These are phyloP conservation scores for Mylabris sibirica DNA, from an alignment of 2,888 invertebrate genomes.

Conservation along the genomic window DNA sequence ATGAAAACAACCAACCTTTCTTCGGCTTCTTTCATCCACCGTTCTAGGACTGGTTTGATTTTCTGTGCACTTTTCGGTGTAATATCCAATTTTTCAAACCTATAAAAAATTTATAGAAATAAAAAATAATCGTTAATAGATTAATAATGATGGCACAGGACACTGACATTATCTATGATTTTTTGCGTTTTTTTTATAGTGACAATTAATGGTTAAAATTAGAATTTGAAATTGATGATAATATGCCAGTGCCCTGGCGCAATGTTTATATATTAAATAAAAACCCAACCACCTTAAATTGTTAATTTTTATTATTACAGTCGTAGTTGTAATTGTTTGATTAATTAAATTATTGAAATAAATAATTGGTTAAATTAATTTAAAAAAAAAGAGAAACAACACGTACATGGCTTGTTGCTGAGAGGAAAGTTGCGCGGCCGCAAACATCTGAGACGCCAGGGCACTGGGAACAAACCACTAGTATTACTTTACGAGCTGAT, in stretches of 20 bases:
- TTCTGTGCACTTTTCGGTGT: conserved; percentile 99
- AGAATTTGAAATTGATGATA: conserved; percentile 46
- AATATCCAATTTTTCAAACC: conserved; percentile 99
- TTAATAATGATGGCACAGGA: conserved; percentile 56
- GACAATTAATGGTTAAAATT: not conserved
- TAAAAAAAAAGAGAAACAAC: conserved; percentile 44
- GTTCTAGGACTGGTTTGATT: conserved; percentile 97
- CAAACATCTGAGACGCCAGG: conserved; percentile 96
- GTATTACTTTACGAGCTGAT: conserved; percentile 49
- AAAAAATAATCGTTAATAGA: not conserved
- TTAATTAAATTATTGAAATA: conserved; percentile 1
- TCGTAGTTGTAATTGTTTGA: not conserved
- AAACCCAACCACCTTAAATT: conserved; percentile 22
- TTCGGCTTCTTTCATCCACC: conserved; percentile 99
- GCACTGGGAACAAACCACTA: conserved; percentile 81
- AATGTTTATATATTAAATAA: conserved; percentile 24
- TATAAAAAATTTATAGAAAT: conserved; percentile 52
- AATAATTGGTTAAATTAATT: conserved; percentile 31
- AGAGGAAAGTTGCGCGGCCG: conserved; percentile 88
- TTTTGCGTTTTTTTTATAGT: conserved; percentile 26
- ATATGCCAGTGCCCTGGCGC: conserved; percentile 91
- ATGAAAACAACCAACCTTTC: conserved; percentile 84
- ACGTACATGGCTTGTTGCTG: conserved; percentile 96
- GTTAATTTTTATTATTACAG: not conserved
- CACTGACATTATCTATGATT: conserved; percentile 58